phyloP scores from a whole-genome alignment of 2,797 vertebrate genomes.

The Okamejei kenojei region DNA sequence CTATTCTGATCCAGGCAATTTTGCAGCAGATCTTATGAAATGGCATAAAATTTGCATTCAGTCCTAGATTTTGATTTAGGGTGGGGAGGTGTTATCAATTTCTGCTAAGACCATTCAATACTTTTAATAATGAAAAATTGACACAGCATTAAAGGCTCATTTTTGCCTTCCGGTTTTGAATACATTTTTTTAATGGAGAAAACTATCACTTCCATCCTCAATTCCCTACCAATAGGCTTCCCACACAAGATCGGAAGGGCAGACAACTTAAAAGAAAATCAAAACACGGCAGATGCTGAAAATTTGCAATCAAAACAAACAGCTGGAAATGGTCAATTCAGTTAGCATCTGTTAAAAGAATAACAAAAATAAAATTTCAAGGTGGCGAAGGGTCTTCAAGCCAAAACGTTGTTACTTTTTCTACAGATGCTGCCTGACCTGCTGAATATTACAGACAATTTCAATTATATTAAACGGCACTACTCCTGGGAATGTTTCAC shows the following conservation, averaged over 20 bases:
- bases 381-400: too few relatives aligned
- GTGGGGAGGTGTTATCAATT: background rate
- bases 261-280: background rate
- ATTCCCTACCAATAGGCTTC: background rate
- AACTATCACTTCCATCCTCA: background rate
- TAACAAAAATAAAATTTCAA: too few relatives aligned
- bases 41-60: background rate
- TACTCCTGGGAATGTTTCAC: background rate
- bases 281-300: background rate
- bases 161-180: background rate
- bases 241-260: background rate
- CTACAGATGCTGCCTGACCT: too few relatives aligned
- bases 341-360: too few relatives aligned
- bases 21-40: background rate
- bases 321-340: too few relatives aligned
- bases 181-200: background rate
- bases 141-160: background rate
- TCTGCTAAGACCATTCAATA: background rate
- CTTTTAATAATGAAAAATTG: slow-evolving; percentile 2
- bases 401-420: too few relatives aligned
- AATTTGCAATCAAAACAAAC: too few relatives aligned
- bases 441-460: too few relatives aligned
- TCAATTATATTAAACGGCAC: background rate
- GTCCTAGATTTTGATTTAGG: background rate
- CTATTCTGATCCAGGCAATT: background rate